Conservation (phyloP, 2,113 vertebrate species). For the Hucho hucho region DNA sequence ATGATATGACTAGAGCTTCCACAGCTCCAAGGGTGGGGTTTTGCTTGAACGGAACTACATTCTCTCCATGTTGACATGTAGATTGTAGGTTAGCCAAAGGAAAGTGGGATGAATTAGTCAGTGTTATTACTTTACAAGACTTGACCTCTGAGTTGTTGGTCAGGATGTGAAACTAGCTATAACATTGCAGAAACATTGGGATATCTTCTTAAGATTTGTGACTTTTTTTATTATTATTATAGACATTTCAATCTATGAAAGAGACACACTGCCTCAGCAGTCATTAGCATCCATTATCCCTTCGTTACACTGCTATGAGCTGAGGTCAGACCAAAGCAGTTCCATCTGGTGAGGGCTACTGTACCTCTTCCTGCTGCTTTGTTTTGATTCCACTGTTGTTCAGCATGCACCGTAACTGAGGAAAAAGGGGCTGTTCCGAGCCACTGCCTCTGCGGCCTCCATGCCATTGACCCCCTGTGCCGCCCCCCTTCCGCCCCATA, state of each 20-base stretch:
- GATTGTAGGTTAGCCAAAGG: not conserved
- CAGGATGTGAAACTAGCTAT: too few relatives aligned
- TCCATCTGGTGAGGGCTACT: slow-evolving; percentile 43
- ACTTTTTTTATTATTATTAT: too few relatives aligned
- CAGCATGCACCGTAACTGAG: slow-evolving; percentile 17
- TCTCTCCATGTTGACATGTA: not conserved
- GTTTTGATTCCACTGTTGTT: slow-evolving; percentile 33
- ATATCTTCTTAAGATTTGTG: too few relatives aligned
- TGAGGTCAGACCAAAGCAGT: slow-evolving; percentile 37
- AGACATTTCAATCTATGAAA: too few relatives aligned
- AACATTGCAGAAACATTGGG: too few relatives aligned
- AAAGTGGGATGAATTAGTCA: not conserved
- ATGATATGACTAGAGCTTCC: not conserved
- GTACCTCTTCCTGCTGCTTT: slow-evolving; percentile 30
- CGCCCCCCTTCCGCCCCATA: not conserved
- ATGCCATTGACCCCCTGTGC: slow-evolving; percentile 7
- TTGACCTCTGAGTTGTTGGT: too few relatives aligned
- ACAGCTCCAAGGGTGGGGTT: not conserved
- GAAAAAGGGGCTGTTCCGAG: slow-evolving; percentile 18
- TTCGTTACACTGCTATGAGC: slow-evolving; percentile 19
- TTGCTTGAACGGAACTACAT: too few relatives aligned
- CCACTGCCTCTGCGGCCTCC: slow-evolving; percentile 15
- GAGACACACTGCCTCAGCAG: slow-evolving; percentile 17
- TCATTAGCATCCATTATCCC: slow-evolving; percentile 16
- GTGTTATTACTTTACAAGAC: not conserved